These are phyloP conservation scores for Pachycephala philippinensis DNA, from an alignment of 2,113 vertebrate species.

Conservation along the genomic window DNA sequence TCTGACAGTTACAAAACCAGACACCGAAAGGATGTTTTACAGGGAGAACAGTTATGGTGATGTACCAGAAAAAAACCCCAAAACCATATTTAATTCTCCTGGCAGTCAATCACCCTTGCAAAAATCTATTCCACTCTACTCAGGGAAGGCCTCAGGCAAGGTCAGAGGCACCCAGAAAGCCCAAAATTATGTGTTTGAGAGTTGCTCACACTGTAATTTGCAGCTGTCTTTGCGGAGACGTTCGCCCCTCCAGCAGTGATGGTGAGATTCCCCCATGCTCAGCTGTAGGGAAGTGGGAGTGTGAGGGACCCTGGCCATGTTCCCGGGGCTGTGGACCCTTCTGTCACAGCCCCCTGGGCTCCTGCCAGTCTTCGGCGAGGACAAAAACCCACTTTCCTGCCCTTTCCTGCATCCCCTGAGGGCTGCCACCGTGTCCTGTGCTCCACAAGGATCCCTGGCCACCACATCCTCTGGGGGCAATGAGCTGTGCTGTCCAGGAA, in stretches of 20 bases:
- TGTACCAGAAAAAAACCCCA: background rate
- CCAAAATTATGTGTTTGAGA: background rate
- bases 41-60: background rate
- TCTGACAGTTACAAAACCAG: slow-evolving; percentile 17
- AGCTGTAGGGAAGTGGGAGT: rapidly evolving
- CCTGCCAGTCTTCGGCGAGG: background rate
- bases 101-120: background rate
- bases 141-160: background rate
- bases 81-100: background rate
- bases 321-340: background rate
- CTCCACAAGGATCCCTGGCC: rapidly evolving
- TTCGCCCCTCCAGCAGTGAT: rapidly evolving
- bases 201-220: rapidly evolving
- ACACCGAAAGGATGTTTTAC: background rate
- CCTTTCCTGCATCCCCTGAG: background rate
- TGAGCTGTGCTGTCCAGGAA: background rate
- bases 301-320: rapidly evolving
- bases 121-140: background rate
- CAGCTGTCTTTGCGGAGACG: rapidly evolving
- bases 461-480: rapidly evolving
- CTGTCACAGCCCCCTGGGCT: background rate
- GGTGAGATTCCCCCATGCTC: rapidly evolving
- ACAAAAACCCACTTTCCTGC: background rate
- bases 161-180: background rate
- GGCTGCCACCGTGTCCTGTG: rapidly evolving